Base-by-base conservation (phyloP, 2,888 invertebrate species). In the Cosmorhoe ocellata region DNA sequence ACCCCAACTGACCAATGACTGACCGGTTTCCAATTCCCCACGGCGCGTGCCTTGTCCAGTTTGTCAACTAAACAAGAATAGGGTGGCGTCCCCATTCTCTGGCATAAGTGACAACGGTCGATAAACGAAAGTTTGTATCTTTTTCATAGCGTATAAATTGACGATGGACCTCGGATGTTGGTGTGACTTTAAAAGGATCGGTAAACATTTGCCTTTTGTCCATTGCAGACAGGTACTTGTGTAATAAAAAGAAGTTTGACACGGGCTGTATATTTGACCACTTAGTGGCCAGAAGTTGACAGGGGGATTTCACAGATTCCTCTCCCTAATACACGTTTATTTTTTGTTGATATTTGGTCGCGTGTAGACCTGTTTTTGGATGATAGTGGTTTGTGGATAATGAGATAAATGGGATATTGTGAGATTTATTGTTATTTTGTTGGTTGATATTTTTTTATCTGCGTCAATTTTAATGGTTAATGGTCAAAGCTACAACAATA, bases 121-220 rank as follows among this genome's bases (percentile, higher is more conserved):
- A 69, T 66, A 63, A 63, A 57, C 49, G 56, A 42, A 52, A 59
- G 43, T 47, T 57, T 61, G 63, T 63, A 61, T 65, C 65, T 61
- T 67, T 69, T 71, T 73, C 66, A 76, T 74, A 71, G 66, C 71
- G 71, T 76, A 76, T 84, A 82, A 81, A 84, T 73, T 69, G 74
- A 68, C 64, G 52, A 76, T 87, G 88, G 87, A 83, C 84, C 89
- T 71, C 71, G 86, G 90, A 90, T 90, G 90, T 80, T 86, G 78
- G 70, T 60, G 42, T 59, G 48, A 55, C 54, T 62, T 71, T 66
- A 66, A 61, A 67, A 71, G 66, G 68, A 69, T 70, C 71, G 71
- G 78, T 82, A 85, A 84, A 81, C 71, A 79, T 69, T 72, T 67
- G 66, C 69, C 78, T 79, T 78, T 84, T 81, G 74, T 79, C 59